These are phyloP conservation scores for Drosophila ercepeae DNA, from an alignment of 1,140 invertebrate genomes.

Conservation along the genomic window DNA sequence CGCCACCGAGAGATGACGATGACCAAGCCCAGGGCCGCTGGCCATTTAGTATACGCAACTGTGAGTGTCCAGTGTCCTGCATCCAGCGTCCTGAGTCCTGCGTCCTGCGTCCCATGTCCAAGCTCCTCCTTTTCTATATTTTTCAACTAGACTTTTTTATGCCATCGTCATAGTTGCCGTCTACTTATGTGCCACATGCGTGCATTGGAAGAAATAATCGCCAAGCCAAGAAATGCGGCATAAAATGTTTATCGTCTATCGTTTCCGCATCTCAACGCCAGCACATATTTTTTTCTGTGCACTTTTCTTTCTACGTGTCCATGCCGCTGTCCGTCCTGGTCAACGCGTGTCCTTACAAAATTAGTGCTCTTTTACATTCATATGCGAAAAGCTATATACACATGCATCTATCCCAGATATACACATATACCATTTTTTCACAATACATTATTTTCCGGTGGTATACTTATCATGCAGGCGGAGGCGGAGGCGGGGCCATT, in stretches of 20 bases:
- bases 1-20: slow-evolving; percentile 60
- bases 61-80: slow-evolving; percentile 20
- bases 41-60: slow-evolving; percentile 71
- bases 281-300: not conserved
- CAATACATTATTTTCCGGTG: slow-evolving; percentile 68
- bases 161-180: slow-evolving; percentile 61
- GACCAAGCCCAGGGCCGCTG: slow-evolving; percentile 65
- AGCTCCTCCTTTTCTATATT: not conserved
- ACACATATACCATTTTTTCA: slow-evolving; percentile 47
- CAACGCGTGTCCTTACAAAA: slow-evolving; percentile 76
- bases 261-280: too few relatives aligned
- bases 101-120: slow-evolving; percentile 6
- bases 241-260: too few relatives aligned
- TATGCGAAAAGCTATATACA: slow-evolving; percentile 46
- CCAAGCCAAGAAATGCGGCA: too few relatives aligned
- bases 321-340: slow-evolving; percentile 47
- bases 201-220: not conserved
- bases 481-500: not conserved
- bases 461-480: slow-evolving; percentile 30
- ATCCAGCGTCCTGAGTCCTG: not conserved
- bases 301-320: slow-evolving; percentile 6
- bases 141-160: slow-evolving; percentile 53
- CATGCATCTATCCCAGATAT: slow-evolving; percentile 48
- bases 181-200: slow-evolving; percentile 75
- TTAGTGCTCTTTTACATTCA: slow-evolving; percentile 72